phyloP scores from a whole-genome alignment of 1,140 invertebrate species.

The Cyclina sinensis region DNA sequence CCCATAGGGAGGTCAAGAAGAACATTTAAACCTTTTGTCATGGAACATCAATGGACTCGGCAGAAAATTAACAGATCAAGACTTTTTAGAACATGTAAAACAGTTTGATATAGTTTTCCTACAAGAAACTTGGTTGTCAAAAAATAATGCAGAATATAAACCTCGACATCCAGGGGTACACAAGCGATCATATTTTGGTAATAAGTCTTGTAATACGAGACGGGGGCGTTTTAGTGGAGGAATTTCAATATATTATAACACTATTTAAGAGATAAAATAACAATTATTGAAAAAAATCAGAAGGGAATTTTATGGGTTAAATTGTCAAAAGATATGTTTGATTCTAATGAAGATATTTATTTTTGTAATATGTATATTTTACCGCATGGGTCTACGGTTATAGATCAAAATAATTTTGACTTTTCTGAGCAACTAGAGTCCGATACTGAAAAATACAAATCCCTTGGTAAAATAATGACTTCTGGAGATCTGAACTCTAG shows the following conservation, averaged over 20 bases:
- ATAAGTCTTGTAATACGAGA: not conserved
- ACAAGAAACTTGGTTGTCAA: slow-evolving; percentile 19
- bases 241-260: slow-evolving; percentile 13
- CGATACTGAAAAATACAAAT: slow-evolving; percentile 10
- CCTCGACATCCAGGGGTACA: not conserved
- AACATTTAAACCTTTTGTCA: too few relatives aligned
- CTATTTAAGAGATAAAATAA: too few relatives aligned
- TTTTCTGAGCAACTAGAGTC: slow-evolving; percentile 9
- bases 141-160: not conserved
- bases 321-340: not conserved
- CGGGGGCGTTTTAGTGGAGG: slow-evolving; percentile 18
- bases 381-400: not conserved
- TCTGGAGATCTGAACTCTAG: slow-evolving; percentile 22
- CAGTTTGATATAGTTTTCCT: not conserved
- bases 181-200: not conserved
- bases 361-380: slow-evolving; percentile 23
- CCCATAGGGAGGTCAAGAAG: too few relatives aligned
- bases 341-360: slow-evolving; percentile 3
- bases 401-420: slow-evolving; percentile 20
- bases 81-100: too few relatives aligned
- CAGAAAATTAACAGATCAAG: too few relatives aligned
- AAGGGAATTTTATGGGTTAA: slow-evolving; percentile 11
- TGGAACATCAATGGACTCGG: too few relatives aligned
- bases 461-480: not conserved
- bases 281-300: slow-evolving; percentile 4